A percentile compares a stretch with the other conserved stretches of the same genome.
Evolutionary conservation across 2,888 invertebrate genomes (phyloP).

Genomic region (Pristionchus entomophagus): DNA sequence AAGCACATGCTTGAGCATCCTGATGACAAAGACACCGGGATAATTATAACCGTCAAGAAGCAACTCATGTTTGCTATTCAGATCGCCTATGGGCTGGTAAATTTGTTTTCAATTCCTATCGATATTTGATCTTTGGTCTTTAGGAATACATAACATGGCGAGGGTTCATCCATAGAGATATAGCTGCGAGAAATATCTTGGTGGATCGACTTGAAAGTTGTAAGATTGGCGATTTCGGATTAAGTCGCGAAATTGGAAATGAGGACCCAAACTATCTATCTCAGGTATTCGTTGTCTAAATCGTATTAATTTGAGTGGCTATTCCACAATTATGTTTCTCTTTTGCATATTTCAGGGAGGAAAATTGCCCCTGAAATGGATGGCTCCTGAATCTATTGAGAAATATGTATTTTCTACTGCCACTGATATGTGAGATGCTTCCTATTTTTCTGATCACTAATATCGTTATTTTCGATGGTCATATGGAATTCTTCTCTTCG

Average conservation of each 20-base stretch:
- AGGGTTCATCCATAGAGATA: conserved; percentile 33
- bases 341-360: too few species aligned
- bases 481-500: not conserved
- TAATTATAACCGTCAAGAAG: not conserved
- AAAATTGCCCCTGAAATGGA: not conserved
- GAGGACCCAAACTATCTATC: not conserved
- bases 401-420: not conserved
- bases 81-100: not conserved
- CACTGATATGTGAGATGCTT: not conserved
- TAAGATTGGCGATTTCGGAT: conserved; percentile 32
- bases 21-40: not conserved
- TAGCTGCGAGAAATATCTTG: conserved; percentile 37
- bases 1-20: not conserved
- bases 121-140: not conserved
- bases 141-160: conserved; percentile 15
- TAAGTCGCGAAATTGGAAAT: not conserved
- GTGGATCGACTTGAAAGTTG: not conserved
- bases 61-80: not conserved
- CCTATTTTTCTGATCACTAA: not conserved
- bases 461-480: not conserved
- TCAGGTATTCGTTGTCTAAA: not conserved
- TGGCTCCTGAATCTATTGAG: not conserved
- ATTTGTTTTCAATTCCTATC: too few species aligned
- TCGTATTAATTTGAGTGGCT: too few species aligned
- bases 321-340: too few species aligned